Evolutionary conservation across 2,797 vertebrate species (phyloP), one percentile per base, ranked within the genome.

Genomic region (Crocidura indochinensis): DNA sequence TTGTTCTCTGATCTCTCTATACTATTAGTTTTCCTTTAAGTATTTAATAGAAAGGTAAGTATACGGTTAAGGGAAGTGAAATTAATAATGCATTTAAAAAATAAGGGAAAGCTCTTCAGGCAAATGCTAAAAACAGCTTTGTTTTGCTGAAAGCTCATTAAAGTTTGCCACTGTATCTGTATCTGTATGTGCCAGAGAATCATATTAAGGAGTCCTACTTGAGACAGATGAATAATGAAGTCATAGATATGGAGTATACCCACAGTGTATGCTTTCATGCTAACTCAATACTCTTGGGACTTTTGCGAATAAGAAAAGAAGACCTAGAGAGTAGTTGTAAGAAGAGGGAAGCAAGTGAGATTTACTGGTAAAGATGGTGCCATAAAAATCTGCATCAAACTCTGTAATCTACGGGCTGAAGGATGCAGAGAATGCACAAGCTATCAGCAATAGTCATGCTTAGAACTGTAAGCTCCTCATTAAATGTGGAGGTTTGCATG

Each of bases 11-110:
- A 49, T 87, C 62, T 91, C 27, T 65, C 80, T 76, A 64, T 67
- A 29, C 12, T 73, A 44, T 68, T 85, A 60, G 29, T 89, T 94
- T 89, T 20, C 22, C 29, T 87, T 72, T 12, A 71, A 84, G 68
- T 62, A 44, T 79, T 88, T 65, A 64, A 46, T 29, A 85, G 46
- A 84, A 92, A 75, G 31, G 22, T 46, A 60, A 79, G 17, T 46
- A 4, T 44, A 82, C 62, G n/a, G 31, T 68, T 85, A 44, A 84
- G 38, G 12, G 9, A 72, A 72, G 68, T 53, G 24, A 26, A 64
- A 73, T 78, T 69, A 76, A n/a, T n/a, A 27, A 17, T 12, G 60
- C 3, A 20, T 51, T 85, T 88, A 44, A 29, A 31, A 46, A 49
- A 22, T 8, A 51, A 31, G 74, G 29, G 8, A 56, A 44, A 77